Percentiles rank a stretch among this genome's conserved stretches.
Conservation (phyloP, 1,140 invertebrate genomes). For the Macrotrachela quadricornifera region DNA sequence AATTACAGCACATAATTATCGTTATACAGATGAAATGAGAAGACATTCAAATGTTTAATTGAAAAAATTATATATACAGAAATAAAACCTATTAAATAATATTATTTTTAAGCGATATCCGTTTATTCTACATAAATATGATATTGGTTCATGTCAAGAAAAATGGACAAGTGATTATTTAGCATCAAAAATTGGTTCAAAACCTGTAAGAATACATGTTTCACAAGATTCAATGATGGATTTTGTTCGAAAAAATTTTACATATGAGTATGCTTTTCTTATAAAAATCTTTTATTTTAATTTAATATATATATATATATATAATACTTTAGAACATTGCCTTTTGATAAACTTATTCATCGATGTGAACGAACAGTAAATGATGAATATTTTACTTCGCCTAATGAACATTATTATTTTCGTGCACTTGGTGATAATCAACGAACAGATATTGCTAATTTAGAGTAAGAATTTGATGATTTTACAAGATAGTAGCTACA, state of each 20-base stretch:
- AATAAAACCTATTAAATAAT: too few relatives aligned
- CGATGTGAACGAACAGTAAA: constrained; percentile 23
- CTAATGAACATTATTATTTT: constrained; percentile 36
- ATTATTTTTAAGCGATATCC: constrained; percentile 20
- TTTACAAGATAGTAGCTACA: too few relatives aligned
- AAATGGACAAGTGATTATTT: constrained; percentile 37
- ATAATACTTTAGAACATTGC: constrained; percentile 23
- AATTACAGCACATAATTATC: too few relatives aligned
- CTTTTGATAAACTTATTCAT: constrained; percentile 31
- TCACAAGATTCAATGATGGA: constrained; percentile 30
- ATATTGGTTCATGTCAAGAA: constrained; percentile 33
- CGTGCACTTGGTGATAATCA: constrained; percentile 36
- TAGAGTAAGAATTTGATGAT: constrained; percentile 23
- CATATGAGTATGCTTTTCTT: constrained; percentile 28
- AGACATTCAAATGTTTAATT: too few relatives aligned
- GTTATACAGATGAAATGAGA: too few relatives aligned
- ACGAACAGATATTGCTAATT: constrained; percentile 35
- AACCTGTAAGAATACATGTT: constrained; percentile 36
- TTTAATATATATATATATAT: background rate
- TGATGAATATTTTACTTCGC: constrained; percentile 23
- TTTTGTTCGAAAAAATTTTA: constrained; percentile 39
- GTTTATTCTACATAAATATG: constrained; percentile 29
- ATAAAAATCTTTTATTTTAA: background rate
- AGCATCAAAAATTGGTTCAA: constrained; percentile 19
- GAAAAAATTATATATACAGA: too few relatives aligned